These are phyloP conservation scores for Neoscelio sp. DNA, from an alignment of 2,888 invertebrate genomes.

Conservation along the genomic window DNA sequence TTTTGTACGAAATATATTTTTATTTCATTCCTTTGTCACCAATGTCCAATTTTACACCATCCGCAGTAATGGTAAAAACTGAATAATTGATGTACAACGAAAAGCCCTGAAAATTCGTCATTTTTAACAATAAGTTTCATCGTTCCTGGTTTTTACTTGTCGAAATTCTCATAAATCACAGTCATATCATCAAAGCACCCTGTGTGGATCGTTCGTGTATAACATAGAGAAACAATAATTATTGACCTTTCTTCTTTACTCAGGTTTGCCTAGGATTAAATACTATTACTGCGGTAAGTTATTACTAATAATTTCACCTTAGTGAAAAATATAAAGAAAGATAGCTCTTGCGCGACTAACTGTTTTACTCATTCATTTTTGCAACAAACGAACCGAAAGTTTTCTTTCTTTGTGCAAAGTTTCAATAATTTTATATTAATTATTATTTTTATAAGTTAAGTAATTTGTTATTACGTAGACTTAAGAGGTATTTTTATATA, in stretches of 20 bases:
- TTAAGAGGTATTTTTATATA: too few relatives aligned
- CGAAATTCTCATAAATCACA: conserved; percentile 46
- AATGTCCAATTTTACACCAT: conserved; percentile 20
- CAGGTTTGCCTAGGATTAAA: conserved; percentile 87
- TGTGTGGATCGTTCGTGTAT: conserved; percentile 39
- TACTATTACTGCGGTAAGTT: conserved; percentile 88
- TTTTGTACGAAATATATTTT: conserved; percentile 16
- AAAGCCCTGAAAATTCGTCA: background rate
- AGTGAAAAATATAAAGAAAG: too few relatives aligned
- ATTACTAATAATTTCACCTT: conserved; percentile 19
- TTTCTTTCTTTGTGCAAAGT: too few relatives aligned
- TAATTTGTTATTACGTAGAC: too few relatives aligned
- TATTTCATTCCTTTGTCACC: background rate
- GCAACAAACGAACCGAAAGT: too few relatives aligned
- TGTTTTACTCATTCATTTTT: too few relatives aligned
- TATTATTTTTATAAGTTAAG: too few relatives aligned
- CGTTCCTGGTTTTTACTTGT: too few relatives aligned
- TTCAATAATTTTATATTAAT: too few relatives aligned
- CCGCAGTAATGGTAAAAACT: conserved; percentile 66
- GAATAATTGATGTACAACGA: too few relatives aligned
- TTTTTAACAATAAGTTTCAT: background rate
- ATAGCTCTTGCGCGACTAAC: too few relatives aligned
- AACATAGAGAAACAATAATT: conserved; percentile 41
- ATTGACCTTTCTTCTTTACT: conserved; percentile 75
- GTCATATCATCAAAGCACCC: conserved; percentile 55